A percentile compares a stretch with the other conserved stretches of the same genome.
These are phyloP conservation scores for Cephus sareptanus DNA, from an alignment of 2,888 invertebrate genomes.

Conservation along the genomic window DNA sequence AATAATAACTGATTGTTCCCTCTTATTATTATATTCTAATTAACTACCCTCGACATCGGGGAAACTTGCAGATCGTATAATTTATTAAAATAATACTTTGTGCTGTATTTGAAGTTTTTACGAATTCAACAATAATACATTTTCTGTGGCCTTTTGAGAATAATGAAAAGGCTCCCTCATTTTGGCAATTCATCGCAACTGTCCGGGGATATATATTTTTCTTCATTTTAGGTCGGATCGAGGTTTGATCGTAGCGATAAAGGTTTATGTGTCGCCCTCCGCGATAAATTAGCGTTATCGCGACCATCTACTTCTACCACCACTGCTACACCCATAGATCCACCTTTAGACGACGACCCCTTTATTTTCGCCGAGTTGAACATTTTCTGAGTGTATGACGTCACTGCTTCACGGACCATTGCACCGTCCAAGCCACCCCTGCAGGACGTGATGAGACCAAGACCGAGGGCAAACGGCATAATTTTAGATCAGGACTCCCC, in stretches of 20 bases:
- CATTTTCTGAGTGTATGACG: constrained; percentile 24
- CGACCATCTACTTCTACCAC: constrained; percentile 8
- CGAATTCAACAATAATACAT: not conserved
- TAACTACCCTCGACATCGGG: not conserved
- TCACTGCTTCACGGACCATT: constrained; percentile 29
- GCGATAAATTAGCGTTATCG: constrained; percentile 17
- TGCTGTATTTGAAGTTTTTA: not conserved
- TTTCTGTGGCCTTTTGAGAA: not conserved
- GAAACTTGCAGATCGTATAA: not conserved
- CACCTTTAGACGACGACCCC: constrained; percentile 6
- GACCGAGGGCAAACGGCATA: not conserved
- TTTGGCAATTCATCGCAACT: not conserved
- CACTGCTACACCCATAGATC: not conserved
- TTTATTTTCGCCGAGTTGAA: constrained; percentile 18
- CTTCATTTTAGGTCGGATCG: not conserved
- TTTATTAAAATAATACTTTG: not conserved
- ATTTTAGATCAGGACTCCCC: not conserved
- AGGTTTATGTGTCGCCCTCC: not conserved
- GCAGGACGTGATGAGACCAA: not conserved
- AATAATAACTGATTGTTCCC: not conserved
- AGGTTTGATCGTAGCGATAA: constrained; percentile 1
- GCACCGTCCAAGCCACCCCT: constrained; percentile 4
- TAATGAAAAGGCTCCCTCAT: not conserved
- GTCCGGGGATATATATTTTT: not conserved
- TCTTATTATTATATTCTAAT: not conserved